Conservation (phyloP, 2,797 vertebrate species). For the Sternotherus odoratus region DNA sequence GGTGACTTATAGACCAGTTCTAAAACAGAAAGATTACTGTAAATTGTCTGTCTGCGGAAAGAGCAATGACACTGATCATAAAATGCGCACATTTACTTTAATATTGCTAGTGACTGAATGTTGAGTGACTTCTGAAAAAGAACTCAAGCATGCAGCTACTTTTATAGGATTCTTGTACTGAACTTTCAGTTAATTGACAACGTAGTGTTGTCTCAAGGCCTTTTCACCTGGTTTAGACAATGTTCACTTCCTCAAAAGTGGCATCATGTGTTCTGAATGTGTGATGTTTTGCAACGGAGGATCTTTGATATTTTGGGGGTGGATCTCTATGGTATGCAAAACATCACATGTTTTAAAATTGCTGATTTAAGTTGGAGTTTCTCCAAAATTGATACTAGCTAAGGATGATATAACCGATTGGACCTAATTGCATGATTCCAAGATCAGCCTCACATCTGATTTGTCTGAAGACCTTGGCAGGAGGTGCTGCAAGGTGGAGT, state of each 20-base stretch:
- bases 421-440: accelerated
- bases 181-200: neutral
- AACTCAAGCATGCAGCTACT: neutral
- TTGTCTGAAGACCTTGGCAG: neutral
- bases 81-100: neutral
- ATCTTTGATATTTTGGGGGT: neutral
- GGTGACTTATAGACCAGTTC: neutral
- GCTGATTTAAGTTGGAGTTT: neutral
- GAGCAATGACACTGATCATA: neutral
- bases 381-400: neutral
- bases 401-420: neutral
- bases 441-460: neutral
- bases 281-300: neutral
- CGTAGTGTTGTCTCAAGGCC: neutral
- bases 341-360: neutral
- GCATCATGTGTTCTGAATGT: neutral
- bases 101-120: neutral
- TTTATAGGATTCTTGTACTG: neutral
- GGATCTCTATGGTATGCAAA: neutral
- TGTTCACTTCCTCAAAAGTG: neutral
- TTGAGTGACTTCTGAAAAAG: neutral
- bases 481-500: neutral
- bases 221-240: neutral
- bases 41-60: neutral
- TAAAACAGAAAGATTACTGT: neutral